Percentiles rank a stretch among this genome's conserved stretches.
Evolutionary conservation across 2,888 invertebrate species (phyloP).

Genomic region (Hirudinaria manillensis): DNA sequence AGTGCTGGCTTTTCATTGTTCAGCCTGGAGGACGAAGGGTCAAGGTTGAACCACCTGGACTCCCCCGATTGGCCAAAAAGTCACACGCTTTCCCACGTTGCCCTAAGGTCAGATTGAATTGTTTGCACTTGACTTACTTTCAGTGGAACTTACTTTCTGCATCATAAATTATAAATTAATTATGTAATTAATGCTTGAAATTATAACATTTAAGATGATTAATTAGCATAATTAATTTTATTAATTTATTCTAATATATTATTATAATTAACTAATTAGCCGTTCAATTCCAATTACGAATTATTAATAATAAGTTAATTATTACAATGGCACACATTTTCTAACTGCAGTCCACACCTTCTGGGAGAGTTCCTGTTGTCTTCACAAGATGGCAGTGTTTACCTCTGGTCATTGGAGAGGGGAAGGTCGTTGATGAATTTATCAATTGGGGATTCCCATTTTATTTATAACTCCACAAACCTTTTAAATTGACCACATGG

Average conservation of each 20-base stretch:
- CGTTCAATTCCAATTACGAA: not conserved
- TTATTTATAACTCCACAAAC: no score
- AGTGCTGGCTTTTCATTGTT: not conserved
- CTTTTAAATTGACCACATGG: no score
- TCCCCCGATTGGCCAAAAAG: not conserved
- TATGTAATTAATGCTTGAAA: not conserved
- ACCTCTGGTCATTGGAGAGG: constrained; percentile 3
- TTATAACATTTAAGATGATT: not conserved
- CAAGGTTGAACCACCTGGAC: not conserved
- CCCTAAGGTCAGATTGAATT: not conserved
- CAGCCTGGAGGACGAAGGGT: constrained; percentile 7
- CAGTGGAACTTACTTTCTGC: no score
- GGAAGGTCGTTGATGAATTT: not conserved
- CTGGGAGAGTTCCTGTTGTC: not conserved
- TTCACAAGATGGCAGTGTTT: constrained; percentile 14
- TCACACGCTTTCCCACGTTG: not conserved
- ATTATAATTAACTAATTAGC: no score
- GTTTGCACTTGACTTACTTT: not conserved
- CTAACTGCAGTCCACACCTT: not conserved
- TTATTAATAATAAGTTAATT: not conserved
- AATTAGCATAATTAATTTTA: not conserved
- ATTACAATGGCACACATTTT: not conserved
- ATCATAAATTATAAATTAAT: not conserved
- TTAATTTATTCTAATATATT: not conserved
- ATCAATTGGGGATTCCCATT: not conserved